phyloP scores from a whole-genome alignment of 2,113 vertebrate species.

The Campylomormyrus numenius region DNA sequence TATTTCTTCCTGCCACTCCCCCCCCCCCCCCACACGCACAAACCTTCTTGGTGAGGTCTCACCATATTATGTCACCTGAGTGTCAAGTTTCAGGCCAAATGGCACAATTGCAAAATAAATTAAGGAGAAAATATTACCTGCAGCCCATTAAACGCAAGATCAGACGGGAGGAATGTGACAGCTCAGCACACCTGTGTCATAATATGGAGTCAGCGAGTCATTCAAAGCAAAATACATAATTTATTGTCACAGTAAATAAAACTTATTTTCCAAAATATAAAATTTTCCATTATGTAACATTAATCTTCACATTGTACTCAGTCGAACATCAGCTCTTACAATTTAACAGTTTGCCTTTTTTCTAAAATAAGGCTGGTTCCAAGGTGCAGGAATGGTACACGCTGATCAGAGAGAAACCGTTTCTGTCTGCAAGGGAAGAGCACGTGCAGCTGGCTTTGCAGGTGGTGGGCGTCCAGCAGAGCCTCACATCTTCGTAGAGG shows the following conservation, averaged over 20 bases:
- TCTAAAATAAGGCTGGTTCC: not conserved
- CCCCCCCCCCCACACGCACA: not conserved
- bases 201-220: not conserved
- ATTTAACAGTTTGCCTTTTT: not conserved
- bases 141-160: not conserved
- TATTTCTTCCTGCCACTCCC: not conserved
- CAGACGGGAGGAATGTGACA: not conserved
- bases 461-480: not conserved
- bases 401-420: not conserved
- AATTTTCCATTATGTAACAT: constrained; percentile 14
- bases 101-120: not conserved
- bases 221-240: constrained; percentile 6
- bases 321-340: not conserved
- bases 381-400: not conserved
- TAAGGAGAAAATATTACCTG: not conserved
- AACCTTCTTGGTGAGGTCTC: not conserved
- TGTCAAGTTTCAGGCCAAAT: not conserved
- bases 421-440: not conserved
- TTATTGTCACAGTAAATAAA: constrained; percentile 10
- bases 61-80: not conserved
- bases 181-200: not conserved
- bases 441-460: not conserved
- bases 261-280: constrained; percentile 15
- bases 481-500: not conserved
- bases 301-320: not conserved